Evolutionary conservation across 2,797 vertebrate species (phyloP).

Genomic region (Tiaroga cobitis): DNA sequence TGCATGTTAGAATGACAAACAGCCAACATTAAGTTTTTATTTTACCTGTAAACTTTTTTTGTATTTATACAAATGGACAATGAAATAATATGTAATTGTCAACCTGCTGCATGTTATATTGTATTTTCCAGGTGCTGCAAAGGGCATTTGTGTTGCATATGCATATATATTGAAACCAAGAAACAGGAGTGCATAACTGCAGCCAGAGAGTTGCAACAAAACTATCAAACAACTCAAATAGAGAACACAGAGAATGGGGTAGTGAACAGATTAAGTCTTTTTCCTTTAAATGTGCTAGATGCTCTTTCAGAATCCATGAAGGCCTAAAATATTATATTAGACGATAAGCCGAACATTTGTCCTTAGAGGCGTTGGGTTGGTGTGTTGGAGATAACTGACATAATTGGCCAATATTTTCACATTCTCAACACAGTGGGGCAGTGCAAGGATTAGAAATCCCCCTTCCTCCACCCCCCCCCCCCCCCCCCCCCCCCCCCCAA

Average conservation of each 20-base stretch:
- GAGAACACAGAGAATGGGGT: background rate
- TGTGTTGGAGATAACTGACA: background rate
- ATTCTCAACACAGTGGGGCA: constrained; percentile 39
- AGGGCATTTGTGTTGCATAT: background rate
- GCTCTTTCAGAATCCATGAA: background rate
- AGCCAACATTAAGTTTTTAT: background rate
- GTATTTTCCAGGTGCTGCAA: background rate
- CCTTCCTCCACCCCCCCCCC: background rate
- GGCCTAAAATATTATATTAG: constrained; percentile 1
- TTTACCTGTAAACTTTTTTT: background rate
- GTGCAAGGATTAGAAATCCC: constrained; percentile 2
- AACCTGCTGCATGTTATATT: background rate
- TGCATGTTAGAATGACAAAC: background rate
- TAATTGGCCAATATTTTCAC: constrained; percentile 26
- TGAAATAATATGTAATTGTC: background rate
- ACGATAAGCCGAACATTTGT: background rate
- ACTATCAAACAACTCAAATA: background rate
- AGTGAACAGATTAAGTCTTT: background rate
- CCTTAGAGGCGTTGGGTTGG: background rate
- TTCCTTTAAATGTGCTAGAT: background rate
- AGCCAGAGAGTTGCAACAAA: background rate
- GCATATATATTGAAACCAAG: constrained; percentile 2
- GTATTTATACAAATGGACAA: background rate
- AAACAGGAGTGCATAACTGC: background rate
- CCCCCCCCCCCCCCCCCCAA: too few relatives aligned